phyloP scores from a whole-genome alignment of 1,140 invertebrate species.

The Halyomorpha halys region DNA sequence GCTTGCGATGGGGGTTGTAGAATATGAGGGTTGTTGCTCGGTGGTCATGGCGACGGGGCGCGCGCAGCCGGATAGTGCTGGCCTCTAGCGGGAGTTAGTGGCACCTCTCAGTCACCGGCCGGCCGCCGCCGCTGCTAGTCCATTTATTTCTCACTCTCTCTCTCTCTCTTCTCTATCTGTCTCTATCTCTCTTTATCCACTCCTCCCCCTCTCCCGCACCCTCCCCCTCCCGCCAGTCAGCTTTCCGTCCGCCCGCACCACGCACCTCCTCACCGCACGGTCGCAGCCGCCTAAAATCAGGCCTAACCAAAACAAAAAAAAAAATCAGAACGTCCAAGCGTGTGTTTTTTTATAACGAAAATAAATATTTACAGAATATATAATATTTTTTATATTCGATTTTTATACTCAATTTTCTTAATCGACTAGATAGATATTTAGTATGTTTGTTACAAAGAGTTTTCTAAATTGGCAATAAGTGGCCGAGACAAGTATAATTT shows the following conservation, averaged over 20 bases:
- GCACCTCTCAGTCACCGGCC: constrained; percentile 18
- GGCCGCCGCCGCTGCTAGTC: constrained; percentile 13
- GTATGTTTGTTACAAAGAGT: not conserved
- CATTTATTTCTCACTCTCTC: constrained; percentile 2
- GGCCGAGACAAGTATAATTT: not conserved
- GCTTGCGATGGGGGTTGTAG: no score
- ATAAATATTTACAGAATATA: not conserved
- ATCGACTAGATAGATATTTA: not conserved
- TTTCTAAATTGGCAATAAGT: not conserved
- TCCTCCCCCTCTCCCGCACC: not conserved
- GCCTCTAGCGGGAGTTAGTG: not conserved
- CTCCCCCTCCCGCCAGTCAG: constrained; percentile 10
- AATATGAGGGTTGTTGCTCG: no score
- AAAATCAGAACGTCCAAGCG: constrained; percentile 12
- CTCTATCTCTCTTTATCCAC: constrained; percentile 1
- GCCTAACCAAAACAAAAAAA: constrained; percentile 1
- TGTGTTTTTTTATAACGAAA: not conserved
- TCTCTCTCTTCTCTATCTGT: constrained; percentile 9
- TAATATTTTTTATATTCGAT: constrained; percentile 6
- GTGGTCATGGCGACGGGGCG: not conserved
- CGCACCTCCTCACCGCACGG: constrained; percentile 3
- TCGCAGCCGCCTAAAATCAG: constrained; percentile 4
- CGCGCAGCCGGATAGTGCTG: not conserved
- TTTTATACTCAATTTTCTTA: not conserved
- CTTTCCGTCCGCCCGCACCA: not conserved